Percentiles rank a stretch among this genome's conserved stretches.
Evolutionary conservation across 2,888 invertebrate species (phyloP).

Genomic region (Pimpla rufipes): DNA sequence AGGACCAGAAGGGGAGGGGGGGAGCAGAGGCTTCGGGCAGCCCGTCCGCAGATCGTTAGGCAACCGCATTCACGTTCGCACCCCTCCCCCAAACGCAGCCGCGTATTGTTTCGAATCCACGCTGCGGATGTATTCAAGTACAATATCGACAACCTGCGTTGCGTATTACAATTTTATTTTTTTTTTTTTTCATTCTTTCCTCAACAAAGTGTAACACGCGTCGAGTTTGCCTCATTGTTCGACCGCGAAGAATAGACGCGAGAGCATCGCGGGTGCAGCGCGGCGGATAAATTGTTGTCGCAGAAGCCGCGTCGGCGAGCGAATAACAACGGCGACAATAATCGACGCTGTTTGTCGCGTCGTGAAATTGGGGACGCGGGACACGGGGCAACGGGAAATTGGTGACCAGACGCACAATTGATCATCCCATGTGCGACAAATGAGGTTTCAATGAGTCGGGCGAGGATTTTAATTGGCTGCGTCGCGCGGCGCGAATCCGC

Average conservation of each 20-base stretch:
- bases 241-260: background rate
- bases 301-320: too few relatives aligned
- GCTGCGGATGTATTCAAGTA: constrained; percentile 41
- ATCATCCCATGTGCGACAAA: constrained; percentile 7
- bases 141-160: background rate
- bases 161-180: background rate
- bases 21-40: constrained; percentile 22
- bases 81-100: background rate
- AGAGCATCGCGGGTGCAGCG: background rate
- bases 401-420: constrained; percentile 9
- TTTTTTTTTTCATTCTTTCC: background rate
- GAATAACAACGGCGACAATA: too few relatives aligned
- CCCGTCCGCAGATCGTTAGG: constrained; percentile 45
- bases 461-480: constrained; percentile 35
- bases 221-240: background rate
- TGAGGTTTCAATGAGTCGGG: constrained; percentile 34
- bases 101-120: constrained; percentile 40
- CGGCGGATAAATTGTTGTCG: background rate
- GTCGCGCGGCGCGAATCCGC: background rate
- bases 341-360: background rate
- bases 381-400: background rate
- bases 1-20: background rate
- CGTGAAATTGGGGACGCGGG: background rate
- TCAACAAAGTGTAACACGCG: background rate
- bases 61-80: background rate